Base-by-base conservation (phyloP, 2,113 vertebrate species). In the Neodontobutis hainanensis region DNA sequence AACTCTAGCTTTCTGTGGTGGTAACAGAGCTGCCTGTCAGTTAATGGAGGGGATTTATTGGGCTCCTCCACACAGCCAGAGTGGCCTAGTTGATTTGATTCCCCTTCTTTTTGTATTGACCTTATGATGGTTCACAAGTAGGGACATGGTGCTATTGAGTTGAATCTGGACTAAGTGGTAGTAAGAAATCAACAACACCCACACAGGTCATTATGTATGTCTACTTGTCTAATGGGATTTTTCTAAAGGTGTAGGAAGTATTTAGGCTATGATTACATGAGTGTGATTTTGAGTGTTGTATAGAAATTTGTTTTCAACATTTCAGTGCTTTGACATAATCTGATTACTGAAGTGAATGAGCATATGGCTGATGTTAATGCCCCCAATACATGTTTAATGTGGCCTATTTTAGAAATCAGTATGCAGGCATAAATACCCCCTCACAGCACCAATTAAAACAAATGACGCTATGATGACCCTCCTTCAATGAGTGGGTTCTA, bases 21-120 rank as follows among this genome's bases (percentile, higher is more conserved):
- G 73, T 68, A 74, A 58, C 61, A 35, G 66, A 77, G 61, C 67
- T 27, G 61, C 68, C 27, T 80, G 78, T 80, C 79, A 70, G 47
- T 81, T 50, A 76, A 61, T 59, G 74, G 59, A 61, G 68, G 32
- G 44, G 55, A 68, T 70, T 36, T 46, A 65, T 53, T 58, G 74
- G 53, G 62, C 69, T 85, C 45, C 40, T 56, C 49, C 61, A 51
- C 55, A 60, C 44, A 67, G 52, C 68, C 69, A 74, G 65, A 75
- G 50, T 87, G 81, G 77, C 78, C 82, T 85, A 84, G 64, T 85
- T 88, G 75, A 80, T 76, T 74, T 76, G 58, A 84, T 73, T 76
- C 46, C 57, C 67, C 57, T 51, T 36, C 40, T 62, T 72, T 57
- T 52, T 11, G 19, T 52, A 50, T 0, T 12, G 34, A 42, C 47